Percentiles rank a stretch among this genome's conserved stretches.
Conservation (phyloP, 2,113 vertebrate species). For the Catharus bicknelli region DNA sequence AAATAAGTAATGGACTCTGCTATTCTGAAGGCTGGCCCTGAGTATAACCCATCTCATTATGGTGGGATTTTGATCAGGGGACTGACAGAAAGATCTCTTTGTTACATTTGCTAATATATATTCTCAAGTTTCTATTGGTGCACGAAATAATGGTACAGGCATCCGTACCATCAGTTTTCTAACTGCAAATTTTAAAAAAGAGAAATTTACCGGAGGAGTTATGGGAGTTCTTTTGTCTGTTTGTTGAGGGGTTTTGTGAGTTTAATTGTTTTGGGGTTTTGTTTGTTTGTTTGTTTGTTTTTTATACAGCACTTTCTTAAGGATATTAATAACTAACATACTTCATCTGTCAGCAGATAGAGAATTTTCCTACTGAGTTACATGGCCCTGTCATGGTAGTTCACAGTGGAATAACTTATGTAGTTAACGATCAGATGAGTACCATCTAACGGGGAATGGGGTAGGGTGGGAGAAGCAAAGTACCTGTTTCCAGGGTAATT, state of each 20-base stretch:
- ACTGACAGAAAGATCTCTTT: neutral
- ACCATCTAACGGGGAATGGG: neutral
- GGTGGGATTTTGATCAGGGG: neutral
- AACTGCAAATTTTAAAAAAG: neutral
- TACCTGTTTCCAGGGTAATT: neutral
- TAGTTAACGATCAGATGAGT: neutral
- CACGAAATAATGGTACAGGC: neutral
- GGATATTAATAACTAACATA: neutral
- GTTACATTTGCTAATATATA: neutral
- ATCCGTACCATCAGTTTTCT: neutral
- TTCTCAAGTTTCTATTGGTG: fast-evolving
- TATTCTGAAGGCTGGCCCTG: neutral
- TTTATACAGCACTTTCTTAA: neutral
- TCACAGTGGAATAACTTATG: neutral
- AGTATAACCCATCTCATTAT: fast-evolving
- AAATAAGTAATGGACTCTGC: neutral
- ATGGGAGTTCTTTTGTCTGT: fast-evolving
- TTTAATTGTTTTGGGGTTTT: neutral
- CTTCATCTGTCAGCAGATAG: neutral
- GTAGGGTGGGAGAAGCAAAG: neutral
- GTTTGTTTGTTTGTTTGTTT: too few species aligned
- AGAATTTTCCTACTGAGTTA: neutral
- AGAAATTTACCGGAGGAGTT: neutral
- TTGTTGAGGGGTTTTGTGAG: neutral
- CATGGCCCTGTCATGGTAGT: neutral